Evolutionary conservation across 2,113 vertebrate genomes (phyloP), one percentile per base, ranked within the genome.

Genomic region (Sciurus niger): DNA sequence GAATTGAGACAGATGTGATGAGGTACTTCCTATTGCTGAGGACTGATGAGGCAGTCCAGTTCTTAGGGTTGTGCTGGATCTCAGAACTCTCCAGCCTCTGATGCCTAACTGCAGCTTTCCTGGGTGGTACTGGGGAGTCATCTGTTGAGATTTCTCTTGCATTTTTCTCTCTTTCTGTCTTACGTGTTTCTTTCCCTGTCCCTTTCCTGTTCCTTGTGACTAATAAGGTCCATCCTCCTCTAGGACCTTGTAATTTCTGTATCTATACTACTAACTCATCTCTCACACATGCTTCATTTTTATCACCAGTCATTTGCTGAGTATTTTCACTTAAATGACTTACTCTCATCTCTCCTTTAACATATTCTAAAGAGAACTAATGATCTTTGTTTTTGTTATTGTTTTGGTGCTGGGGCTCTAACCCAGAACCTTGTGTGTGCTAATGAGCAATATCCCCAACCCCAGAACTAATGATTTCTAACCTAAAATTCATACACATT

Each of bases 251-350:
- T 91, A 53, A 82, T 89, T 94, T 93, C 14, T 65, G 0, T 82
- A 1, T 85, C 17, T 92, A 2, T 6, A 53, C 30, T 70, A 1
- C 7, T 70, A 78, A 20, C 67, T 82, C 9, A 76, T 67, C 24
- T 86, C 16, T 94, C 25, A 70, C 4, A 17, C 16, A 25, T 40
- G 67, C 43, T 90, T 12, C 17, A 25, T 37, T 58, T 94, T 86
- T 84, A 65, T 78, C n/a, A 34, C 68, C 22, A 73, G 18, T 40
- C 25, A 40, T 74, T 84, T 84, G 65, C 40, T 74, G 34, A 89
- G 48, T 79, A 53, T 79, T 84, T 95, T 95, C n/a, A 89, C 43
- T 93, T 84, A n/a, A 46, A 32, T 90, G 60, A 90, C n/a, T 93
- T 93, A 73, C 20, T 90, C 17, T 79, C 20, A 51, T 53, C 10